Evolutionary conservation across 2,113 vertebrate species (phyloP), one percentile per base, ranked within the genome.

Genomic region (Peromyscus polionotus): DNA sequence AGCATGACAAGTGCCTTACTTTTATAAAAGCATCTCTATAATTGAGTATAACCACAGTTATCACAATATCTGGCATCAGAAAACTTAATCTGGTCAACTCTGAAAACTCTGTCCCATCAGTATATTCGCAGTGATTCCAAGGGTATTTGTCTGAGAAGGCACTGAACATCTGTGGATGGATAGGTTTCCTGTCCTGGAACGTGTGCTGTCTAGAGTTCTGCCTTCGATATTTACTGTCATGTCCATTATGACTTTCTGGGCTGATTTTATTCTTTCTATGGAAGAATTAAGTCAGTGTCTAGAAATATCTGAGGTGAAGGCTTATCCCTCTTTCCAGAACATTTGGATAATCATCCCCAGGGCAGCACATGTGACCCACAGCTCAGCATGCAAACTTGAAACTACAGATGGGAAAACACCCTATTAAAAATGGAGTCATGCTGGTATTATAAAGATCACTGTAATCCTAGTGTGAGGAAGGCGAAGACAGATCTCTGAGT

Each of bases 1-100:
- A 42, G 45, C 26, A 57, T 59, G 20, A 19, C 31, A 83, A 83
- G 9, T 57, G 11, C 24, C 31, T 67, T 68, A 36, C n/a, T 87
- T 63, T 42, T 65, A 81, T 87, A 72, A 39, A 94, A 85, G 5
- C n/a, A 59, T 68, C 87, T 73, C n/a, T 87, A 0, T 87, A 61
- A 77, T 39, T 80, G 33, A 87, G 86, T 57, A 92, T 95, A 61
- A 57, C 84, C 45, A 67, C 61, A 83, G 61, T 20, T 87, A 57
- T n/a, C 33, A 26, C 7, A 87, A 5, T 59, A 42, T 14, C 39
- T 88, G 17, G 0, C 51, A 12, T 65, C 61, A 92, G 42, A 65
- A 88, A 96, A 85, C 0, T 3, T 81, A 67, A 70, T 73, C 61
- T 77, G 76, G 42, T 26, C 24, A 16, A 1, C 68, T 16, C 20